Base-by-base conservation (phyloP, 2,888 invertebrate species). In the Sarcophaga caerulescens region DNA sequence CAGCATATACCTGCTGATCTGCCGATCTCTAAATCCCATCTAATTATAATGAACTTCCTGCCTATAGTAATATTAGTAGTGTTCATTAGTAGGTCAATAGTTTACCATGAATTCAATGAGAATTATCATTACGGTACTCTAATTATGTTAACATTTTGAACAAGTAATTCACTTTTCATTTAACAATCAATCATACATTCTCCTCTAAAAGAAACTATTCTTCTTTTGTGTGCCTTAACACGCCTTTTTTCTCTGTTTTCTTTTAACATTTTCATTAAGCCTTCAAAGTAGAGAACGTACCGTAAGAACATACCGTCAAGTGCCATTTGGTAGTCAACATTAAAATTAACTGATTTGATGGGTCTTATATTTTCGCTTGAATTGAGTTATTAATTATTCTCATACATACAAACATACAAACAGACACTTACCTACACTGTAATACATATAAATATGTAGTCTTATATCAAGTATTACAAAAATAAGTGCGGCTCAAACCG, bases 341-440 rank as follows among this genome's bases (percentile, higher is more conserved):
- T 85, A 73, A 80, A 35, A 79, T 68, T 76, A 77, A 80, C 12
- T 63, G 68, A 62, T 62, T 73, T 83, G 82, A 79, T 82, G 76
- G 78, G 45, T 63, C 71, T 83, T 76, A 74, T 88, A 90, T 92
- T 92, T 90, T 88, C 90, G 90, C 91, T 90, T 89, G 89, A 89
- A 90, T 91, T 90, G 89, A 90, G 91, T 89, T 90, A 91, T 90
- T 91, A 90, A 91, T 91, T 90, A 89, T 90, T 60, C 35, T 10
- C 35, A 35, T 57, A 68, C 35, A 82, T 60, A 81, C 60, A n/a
- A 1, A 69, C 12, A 21, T n/a, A 19, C 4, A n/a, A n/a, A 5
- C 4, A 5, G 19, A 12, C 10, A n/a, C 21, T 59, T 12, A 4
- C 11, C 65, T 8, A 17, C 23, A 47, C 21, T 14, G 21, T 6